Percentiles rank a stretch among this genome's conserved stretches.
Conservation (phyloP, 2,888 invertebrate species). For the Lucinisca nassula region DNA sequence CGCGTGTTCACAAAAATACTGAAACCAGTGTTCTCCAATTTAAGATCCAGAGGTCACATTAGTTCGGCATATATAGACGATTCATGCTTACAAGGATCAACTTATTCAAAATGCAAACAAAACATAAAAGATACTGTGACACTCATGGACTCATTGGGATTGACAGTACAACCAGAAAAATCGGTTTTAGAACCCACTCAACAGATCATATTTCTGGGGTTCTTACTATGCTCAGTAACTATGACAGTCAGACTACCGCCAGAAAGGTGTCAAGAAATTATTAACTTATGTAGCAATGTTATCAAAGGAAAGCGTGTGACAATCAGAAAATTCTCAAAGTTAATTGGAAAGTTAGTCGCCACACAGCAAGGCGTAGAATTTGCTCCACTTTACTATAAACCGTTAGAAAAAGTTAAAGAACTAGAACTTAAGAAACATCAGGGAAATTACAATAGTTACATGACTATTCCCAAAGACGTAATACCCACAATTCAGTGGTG, state of each 20-base stretch:
- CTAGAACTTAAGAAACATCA: constrained; percentile 33
- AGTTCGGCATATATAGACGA: constrained; percentile 60
- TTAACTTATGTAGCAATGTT: constrained; percentile 15
- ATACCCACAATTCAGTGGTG: constrained; percentile 50
- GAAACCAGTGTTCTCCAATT: constrained; percentile 29
- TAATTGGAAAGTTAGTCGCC: constrained; percentile 57
- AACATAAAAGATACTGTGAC: constrained; percentile 34
- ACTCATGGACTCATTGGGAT: constrained; percentile 56
- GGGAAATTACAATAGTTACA: constrained; percentile 51
- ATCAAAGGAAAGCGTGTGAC: constrained; percentile 18
- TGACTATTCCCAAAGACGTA: constrained; percentile 11
- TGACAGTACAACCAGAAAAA: constrained; percentile 59
- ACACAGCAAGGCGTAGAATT: constrained; percentile 49
- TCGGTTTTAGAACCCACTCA: constrained; percentile 55
- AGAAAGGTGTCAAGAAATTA: constrained; percentile 14
- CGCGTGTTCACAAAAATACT: constrained; percentile 18
- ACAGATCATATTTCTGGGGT: no score
- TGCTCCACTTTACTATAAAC: constrained; percentile 57
- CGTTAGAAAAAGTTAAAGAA: constrained; percentile 46
- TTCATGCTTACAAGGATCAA: constrained; percentile 32
- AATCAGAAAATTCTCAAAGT: constrained; percentile 43
- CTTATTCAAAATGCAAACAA: constrained; percentile 15
- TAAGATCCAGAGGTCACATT: constrained; percentile 27
- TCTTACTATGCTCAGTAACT: constrained; percentile 32
- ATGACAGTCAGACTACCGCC: constrained; percentile 33